Base-by-base conservation (phyloP, 2,888 invertebrate species). In the Lasiommata megera region DNA sequence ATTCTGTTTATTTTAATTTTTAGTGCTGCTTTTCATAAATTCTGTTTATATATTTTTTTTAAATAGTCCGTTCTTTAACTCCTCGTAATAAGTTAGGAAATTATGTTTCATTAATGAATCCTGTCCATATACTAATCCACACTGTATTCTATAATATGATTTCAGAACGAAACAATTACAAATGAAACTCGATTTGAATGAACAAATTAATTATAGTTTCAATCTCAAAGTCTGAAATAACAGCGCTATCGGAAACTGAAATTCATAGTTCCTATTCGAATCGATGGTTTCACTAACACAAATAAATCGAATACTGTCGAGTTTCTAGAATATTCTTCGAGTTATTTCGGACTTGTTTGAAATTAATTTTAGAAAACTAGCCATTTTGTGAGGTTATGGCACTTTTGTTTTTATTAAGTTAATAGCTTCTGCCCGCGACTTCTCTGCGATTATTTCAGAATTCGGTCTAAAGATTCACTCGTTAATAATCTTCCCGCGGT, bases 211-310 rank as follows among this genome's bases (percentile, higher is more conserved):
- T 44, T 14, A 37, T 23, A 34, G 50, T 34, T 51, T 51, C 29
- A 44, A 56, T 23, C 43, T 28, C 51, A 16, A 51, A 38, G 37
- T 28, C 37, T 56, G 56, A 56, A 56, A 50, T 51, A 56, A 56
- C 37, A 56, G 50, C 11, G 56, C 17, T 56, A 56, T 56, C 51
- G 43, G 50, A 51, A 51, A 29, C 29, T 37, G 44, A 37, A 44
- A 43, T 40, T 51, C 36, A 51, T 40, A 51, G 29, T 43, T 56
- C 43, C 29, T 9, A 8, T 17, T 44, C 28, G 43, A 36, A 56
- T 56, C 51, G 50, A 44, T 51, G 37, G 17, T 23, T 6, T 31
- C 37, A 40, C 51, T 51, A 51, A 51, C 51, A 51, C 51, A 51
- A 51, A 51, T 40, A 50, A 50, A 51, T 40, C 38, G 28, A 2